Evolutionary conservation across 2,888 invertebrate species (phyloP).

Genomic region (Drosophila colorata): DNA sequence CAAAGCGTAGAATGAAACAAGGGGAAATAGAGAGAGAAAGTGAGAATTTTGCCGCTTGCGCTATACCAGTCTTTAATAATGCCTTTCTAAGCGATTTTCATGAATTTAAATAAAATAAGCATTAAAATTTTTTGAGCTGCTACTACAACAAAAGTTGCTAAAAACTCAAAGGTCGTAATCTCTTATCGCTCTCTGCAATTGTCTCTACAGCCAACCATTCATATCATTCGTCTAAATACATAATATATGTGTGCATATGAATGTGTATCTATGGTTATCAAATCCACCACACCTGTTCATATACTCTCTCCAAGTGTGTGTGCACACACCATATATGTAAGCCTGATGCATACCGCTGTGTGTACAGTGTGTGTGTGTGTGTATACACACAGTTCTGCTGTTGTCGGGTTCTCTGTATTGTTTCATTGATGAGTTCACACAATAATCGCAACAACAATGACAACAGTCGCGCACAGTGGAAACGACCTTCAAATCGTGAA

Average conservation of each 20-base stretch:
- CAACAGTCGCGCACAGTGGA: constrained; percentile 47
- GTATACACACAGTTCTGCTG: constrained; percentile 20
- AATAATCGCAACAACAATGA: constrained; percentile 38
- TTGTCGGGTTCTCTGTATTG: constrained; percentile 49
- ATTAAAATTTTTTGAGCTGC: too few species aligned
- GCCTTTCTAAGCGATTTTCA: constrained; percentile 9
- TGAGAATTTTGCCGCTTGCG: neutral
- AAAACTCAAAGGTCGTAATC: constrained; percentile 29
- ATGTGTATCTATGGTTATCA: constrained; percentile 15
- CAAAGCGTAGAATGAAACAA: too few species aligned
- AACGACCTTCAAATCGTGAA: constrained; percentile 79
- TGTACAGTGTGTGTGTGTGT: neutral
- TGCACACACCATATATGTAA: constrained; percentile 17
- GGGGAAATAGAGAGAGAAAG: neutral
- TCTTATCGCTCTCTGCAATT: constrained; percentile 28
- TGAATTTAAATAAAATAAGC: neutral
- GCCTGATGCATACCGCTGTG: neutral
- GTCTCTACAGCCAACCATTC: constrained; percentile 27
- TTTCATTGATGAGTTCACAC: constrained; percentile 82
- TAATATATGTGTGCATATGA: neutral
- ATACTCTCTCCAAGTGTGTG: neutral
- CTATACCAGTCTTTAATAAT: neutral
- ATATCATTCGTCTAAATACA: constrained; percentile 22
- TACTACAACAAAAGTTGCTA: constrained; percentile 10
- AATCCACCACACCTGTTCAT: constrained; percentile 15